phyloP scores from a whole-genome alignment of 2,113 vertebrate species.

The Saccopteryx bilineata region DNA sequence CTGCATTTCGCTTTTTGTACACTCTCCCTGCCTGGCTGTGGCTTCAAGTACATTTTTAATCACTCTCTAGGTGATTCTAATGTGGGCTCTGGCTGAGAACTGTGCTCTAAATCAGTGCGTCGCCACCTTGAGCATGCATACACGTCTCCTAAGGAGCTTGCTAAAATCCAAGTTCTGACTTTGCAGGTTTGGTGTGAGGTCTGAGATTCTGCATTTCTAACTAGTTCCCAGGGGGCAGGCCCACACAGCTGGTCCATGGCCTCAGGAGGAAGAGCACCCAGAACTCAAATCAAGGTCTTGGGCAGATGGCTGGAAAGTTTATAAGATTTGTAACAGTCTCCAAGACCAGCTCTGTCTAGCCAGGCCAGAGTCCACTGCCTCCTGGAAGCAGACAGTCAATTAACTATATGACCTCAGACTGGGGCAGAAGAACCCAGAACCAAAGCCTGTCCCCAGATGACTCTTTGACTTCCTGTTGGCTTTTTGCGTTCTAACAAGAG shows the following conservation, averaged over 20 bases:
- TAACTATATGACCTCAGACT: slow-evolving; percentile 27
- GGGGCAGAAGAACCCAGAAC: neutral
- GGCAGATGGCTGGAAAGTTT: slow-evolving; percentile 29
- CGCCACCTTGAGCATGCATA: neutral
- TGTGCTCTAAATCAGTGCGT: neutral
- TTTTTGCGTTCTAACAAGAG: slow-evolving; percentile 22
- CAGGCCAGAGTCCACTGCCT: neutral
- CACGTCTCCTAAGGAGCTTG: neutral
- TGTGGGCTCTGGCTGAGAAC: neutral
- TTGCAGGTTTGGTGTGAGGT: neutral
- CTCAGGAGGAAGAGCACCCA: neutral
- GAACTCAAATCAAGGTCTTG: neutral
- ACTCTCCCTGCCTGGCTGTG: neutral
- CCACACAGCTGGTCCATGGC: neutral
- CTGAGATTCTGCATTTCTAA: neutral
- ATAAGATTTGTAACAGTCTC: neutral
- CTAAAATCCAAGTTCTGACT: neutral
- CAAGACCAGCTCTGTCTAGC: neutral
- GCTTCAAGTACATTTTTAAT: neutral
- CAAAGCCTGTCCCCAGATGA: slow-evolving; percentile 49
- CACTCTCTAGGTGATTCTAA: neutral
- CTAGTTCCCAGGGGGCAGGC: neutral
- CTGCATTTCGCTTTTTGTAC: neutral
- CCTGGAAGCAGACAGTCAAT: slow-evolving; percentile 14
- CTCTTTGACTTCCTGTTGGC: slow-evolving; percentile 58